These are phyloP conservation scores for Coregonus sp. DNA, from an alignment of 2,797 vertebrate species.

Conservation along the genomic window DNA sequence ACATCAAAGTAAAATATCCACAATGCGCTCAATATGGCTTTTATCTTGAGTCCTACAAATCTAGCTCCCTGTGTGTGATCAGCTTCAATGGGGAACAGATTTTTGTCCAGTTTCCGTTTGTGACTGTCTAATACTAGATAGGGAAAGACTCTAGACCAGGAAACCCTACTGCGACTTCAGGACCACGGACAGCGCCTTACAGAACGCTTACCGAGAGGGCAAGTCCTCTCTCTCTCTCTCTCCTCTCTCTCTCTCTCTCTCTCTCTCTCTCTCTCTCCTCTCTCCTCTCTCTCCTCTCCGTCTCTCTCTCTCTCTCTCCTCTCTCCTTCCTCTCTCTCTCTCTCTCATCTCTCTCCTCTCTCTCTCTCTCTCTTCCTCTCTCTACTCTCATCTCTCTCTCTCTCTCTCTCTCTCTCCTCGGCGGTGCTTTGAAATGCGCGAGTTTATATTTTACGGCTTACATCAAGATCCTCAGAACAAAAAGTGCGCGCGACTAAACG, in stretches of 20 bases:
- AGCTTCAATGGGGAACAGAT: neutral
- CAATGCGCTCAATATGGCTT: no score
- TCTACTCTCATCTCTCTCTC: neutral
- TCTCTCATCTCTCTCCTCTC: no score
- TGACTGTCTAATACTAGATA: neutral
- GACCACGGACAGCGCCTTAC: neutral
- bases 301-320: no score
- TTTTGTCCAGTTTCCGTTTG: neutral
- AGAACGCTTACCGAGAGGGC: neutral
- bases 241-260: neutral
- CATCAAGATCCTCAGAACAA: neutral
- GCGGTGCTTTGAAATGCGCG: neutral
- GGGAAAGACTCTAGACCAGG: neutral
- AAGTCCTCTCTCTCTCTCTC: constrained; percentile 3
- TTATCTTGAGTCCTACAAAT: no score
- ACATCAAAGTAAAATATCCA: no score
- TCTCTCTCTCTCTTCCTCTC: neutral
- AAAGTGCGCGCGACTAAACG: constrained; percentile 28
- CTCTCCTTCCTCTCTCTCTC: no score
- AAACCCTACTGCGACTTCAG: neutral
- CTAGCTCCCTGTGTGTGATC: neutral
- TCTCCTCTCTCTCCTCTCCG: no score
- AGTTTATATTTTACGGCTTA: neutral
- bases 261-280: no score
- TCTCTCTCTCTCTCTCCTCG: neutral